A percentile compares a stretch with the other conserved stretches of the same genome.
These are phyloP conservation scores for Aspidoscelis tigris DNA, from an alignment of 2,113 vertebrate species.

Conservation along the genomic window DNA sequence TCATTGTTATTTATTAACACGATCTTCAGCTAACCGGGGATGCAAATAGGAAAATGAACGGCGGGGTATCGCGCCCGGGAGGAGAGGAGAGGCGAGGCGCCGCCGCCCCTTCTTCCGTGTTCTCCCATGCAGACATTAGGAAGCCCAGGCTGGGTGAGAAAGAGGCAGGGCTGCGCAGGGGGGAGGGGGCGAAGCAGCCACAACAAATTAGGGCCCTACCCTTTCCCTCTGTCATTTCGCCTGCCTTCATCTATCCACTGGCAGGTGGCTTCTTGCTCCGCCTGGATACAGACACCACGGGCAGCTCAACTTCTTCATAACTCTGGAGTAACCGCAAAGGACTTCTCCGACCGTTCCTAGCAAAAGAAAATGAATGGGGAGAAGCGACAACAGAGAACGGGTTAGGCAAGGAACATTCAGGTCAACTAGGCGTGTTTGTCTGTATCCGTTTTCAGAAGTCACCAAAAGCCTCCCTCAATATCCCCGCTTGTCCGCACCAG, in stretches of 20 bases:
- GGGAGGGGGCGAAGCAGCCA: not conserved
- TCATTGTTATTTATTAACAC: conserved; percentile 84
- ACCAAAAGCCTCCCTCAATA: too few species aligned
- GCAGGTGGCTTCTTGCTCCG: not conserved
- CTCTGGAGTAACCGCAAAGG: too few species aligned
- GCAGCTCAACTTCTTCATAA: not conserved
- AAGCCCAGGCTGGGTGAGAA: conserved; percentile 28
- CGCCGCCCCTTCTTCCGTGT: conserved; percentile 4
- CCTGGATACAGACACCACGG: not conserved
- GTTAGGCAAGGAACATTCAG: not conserved
- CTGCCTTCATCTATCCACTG: not conserved
- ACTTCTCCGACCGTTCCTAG: too few species aligned
- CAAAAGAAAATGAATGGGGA: not conserved
- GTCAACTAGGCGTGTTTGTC: not conserved
- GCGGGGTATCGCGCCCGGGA: conserved; percentile 40
- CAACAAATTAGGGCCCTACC: conserved; percentile 34
- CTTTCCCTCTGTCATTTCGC: not conserved
- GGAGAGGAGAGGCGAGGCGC: conserved; percentile 32
- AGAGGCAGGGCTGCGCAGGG: conserved; percentile 4
- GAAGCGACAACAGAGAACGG: not conserved
- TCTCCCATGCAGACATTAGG: not conserved
- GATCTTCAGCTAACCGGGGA: conserved; percentile 73
- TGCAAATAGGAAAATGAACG: conserved; percentile 70
- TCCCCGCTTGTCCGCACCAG: too few species aligned
- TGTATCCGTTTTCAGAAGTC: not conserved